These are phyloP conservation scores for Plagiodera versicolora DNA, from an alignment of 2,888 invertebrate species.

Conservation along the genomic window DNA sequence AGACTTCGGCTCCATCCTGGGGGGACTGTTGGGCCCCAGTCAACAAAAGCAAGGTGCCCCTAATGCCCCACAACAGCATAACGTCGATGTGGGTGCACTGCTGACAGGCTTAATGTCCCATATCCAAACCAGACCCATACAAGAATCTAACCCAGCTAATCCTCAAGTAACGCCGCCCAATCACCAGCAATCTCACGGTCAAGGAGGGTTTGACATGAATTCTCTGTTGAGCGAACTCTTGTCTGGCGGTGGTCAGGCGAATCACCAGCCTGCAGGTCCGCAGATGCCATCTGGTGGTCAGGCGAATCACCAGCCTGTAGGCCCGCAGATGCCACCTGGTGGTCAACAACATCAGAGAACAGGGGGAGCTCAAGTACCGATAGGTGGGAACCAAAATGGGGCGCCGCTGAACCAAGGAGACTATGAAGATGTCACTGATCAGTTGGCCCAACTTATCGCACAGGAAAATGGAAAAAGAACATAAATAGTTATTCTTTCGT, in stretches of 20 bases:
- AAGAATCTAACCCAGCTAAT: background rate
- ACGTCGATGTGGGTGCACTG: constrained; percentile 2
- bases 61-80: constrained; percentile 2
- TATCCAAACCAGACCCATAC: constrained; percentile 15
- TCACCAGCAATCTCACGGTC: constrained; percentile 17
- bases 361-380: no score
- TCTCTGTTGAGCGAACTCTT: constrained; percentile 17
- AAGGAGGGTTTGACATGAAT: constrained; percentile 21
- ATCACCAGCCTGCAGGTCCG: background rate
- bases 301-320: no score
- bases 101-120: constrained; percentile 10
- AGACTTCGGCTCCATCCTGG: constrained; percentile 19
- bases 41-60: background rate
- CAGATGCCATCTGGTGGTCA: background rate
- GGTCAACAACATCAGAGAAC: no score
- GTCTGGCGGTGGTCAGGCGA: constrained; percentile 11
- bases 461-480: constrained; percentile 11
- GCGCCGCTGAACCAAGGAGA: background rate
- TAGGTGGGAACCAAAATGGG: background rate
- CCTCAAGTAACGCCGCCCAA: background rate
- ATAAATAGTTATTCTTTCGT: no score
- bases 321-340: no score
- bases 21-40: background rate
- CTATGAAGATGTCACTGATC: constrained; percentile 26
- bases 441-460: constrained; percentile 22